phyloP scores from a whole-genome alignment of 2,113 vertebrate genomes.

The Pleuronectes platessa region DNA sequence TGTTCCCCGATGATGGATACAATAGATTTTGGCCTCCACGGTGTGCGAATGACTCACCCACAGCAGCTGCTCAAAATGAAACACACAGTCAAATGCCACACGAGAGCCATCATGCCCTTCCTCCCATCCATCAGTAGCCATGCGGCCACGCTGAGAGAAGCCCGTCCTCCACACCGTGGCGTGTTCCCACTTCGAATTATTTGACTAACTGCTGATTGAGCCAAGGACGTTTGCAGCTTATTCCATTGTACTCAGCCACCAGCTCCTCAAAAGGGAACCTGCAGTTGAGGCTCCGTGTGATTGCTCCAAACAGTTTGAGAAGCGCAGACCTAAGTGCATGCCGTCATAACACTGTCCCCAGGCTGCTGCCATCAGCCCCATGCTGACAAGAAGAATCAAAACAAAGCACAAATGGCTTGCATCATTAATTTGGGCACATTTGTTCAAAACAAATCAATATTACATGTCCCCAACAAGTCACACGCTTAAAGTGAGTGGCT shows the following conservation, averaged over 20 bases:
- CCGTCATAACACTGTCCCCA: neutral
- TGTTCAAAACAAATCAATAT: conserved; percentile 77
- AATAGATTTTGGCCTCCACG: conserved; percentile 58
- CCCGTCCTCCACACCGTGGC: conserved; percentile 20
- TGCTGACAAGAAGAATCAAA: conserved; percentile 30
- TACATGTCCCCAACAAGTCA: conserved; percentile 77
- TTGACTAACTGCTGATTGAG: conserved; percentile 16
- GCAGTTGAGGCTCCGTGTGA: neutral
- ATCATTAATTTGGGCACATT: conserved; percentile 75
- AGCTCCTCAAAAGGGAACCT: neutral
- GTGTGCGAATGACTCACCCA: conserved; percentile 67
- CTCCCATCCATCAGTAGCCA: conserved; percentile 37
- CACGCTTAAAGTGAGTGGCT: conserved; percentile 71
- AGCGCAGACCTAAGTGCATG: neutral
- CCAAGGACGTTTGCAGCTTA: neutral
- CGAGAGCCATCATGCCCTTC: conserved; percentile 30
- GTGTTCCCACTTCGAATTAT: conserved; percentile 20
- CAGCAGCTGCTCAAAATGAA: conserved; percentile 58
- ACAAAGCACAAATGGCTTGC: conserved; percentile 41
- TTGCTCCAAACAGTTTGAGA: neutral
- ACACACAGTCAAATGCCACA: conserved; percentile 53
- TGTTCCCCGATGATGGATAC: conserved; percentile 53
- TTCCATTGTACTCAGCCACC: neutral
- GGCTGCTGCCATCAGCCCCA: neutral
- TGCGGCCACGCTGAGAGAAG: conserved; percentile 22